phyloP scores from a whole-genome alignment of 2,113 vertebrate genomes.

The Elaphurus davidianus region DNA sequence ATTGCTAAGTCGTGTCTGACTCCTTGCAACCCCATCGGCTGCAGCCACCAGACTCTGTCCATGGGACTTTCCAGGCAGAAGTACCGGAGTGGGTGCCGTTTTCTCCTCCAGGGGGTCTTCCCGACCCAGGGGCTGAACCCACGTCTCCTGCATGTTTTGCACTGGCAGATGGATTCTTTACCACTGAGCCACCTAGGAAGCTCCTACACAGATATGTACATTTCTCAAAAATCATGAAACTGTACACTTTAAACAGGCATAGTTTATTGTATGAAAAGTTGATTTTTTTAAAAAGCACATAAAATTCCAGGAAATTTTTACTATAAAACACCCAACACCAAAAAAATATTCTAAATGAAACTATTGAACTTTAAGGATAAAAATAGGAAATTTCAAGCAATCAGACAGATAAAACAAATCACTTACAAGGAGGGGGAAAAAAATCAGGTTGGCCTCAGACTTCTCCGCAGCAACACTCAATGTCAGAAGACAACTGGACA shows the following conservation, averaged over 20 bases:
- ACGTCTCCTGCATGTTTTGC: background rate
- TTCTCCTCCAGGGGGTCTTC: background rate
- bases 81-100: background rate
- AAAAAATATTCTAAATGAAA: constrained; percentile 30
- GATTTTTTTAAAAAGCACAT: background rate
- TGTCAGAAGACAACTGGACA: constrained; percentile 21
- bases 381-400: background rate
- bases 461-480: constrained; percentile 18
- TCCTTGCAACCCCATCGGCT: background rate
- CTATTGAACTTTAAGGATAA: background rate
- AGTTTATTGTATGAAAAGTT: background rate
- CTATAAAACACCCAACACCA: background rate
- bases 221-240: background rate
- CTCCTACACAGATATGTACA: background rate
- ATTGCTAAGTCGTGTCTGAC: background rate
- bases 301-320: background rate
- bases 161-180: background rate
- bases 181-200: background rate
- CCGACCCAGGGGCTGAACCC: background rate
- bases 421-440: constrained; percentile 44
- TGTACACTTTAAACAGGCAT: background rate
- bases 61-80: background rate
- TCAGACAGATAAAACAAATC: constrained; percentile 49
- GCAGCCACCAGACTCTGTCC: background rate
- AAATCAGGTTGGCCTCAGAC: constrained; percentile 29